phyloP scores from a whole-genome alignment of 1,140 invertebrate species.

The Ladona fulva region DNA sequence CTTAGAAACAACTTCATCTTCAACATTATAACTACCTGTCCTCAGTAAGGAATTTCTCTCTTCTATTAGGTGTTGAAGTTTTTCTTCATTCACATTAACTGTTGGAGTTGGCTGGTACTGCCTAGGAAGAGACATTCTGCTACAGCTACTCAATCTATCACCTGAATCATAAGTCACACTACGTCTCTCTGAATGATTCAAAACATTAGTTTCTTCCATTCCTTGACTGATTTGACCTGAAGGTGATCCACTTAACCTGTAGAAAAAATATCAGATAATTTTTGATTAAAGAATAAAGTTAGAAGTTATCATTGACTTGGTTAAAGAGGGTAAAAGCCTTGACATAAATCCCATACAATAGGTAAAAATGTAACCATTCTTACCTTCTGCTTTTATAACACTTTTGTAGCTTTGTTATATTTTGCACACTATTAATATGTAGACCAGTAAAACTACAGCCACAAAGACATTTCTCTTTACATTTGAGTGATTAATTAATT shows the following conservation, averaged over 20 bases:
- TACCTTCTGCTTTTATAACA: no score
- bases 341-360: no score
- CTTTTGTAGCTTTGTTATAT: no score
- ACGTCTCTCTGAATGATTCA: slow-evolving; percentile 34
- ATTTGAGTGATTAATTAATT: no score
- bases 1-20: slow-evolving; percentile 35
- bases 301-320: neutral
- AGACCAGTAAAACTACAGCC: no score
- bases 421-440: no score
- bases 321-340: neutral
- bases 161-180: slow-evolving; percentile 23
- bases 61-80: slow-evolving; percentile 29
- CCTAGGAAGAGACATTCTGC: slow-evolving; percentile 19
- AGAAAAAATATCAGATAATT: slow-evolving; percentile 30
- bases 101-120: slow-evolving; percentile 24
- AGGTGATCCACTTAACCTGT: slow-evolving; percentile 32
- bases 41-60: slow-evolving; percentile 33
- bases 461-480: no score
- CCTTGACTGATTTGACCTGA: slow-evolving; percentile 32
- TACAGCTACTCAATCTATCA: slow-evolving; percentile 24
- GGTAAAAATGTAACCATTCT: no score
- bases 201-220: slow-evolving; percentile 31
- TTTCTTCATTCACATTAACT: slow-evolving; percentile 26
- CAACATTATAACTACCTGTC: slow-evolving; percentile 35
- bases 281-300: neutral